phyloP scores from a whole-genome alignment of 2,797 vertebrate genomes.

The Malacoctenus gilli region DNA sequence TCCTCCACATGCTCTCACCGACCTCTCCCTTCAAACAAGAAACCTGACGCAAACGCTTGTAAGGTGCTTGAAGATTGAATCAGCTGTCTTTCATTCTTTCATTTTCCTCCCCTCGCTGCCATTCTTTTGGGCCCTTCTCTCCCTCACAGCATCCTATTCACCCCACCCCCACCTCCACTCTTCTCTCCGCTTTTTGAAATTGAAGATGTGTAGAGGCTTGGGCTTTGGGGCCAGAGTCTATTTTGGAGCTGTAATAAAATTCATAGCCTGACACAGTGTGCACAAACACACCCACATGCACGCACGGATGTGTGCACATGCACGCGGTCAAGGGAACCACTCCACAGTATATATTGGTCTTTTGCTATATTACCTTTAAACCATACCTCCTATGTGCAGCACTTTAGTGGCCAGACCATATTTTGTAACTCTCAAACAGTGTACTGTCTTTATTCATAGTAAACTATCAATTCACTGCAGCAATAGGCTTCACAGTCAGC shows the following conservation, averaged over 20 bases:
- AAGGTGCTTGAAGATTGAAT: conserved; percentile 81
- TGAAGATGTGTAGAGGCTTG: conserved; percentile 82
- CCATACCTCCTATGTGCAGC: conserved; percentile 69
- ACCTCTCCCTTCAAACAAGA: conserved; percentile 77
- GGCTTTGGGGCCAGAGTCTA: conserved; percentile 80
- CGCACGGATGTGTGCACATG: conserved; percentile 24
- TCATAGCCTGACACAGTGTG: conserved; percentile 74
- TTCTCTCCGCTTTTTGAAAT: conserved; percentile 75
- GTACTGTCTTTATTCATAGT: conserved; percentile 70
- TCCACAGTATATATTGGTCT: conserved; percentile 67
- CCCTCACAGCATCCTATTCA: conserved; percentile 45
- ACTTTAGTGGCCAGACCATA: conserved; percentile 58
- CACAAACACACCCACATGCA: conserved; percentile 28
- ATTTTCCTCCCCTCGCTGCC: conserved; percentile 55
- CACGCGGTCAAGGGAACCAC: conserved; percentile 58
- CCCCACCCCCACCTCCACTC: conserved; percentile 19
- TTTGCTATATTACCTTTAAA: conserved; percentile 70
- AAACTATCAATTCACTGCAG: conserved; percentile 66
- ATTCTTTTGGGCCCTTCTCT: conserved; percentile 62
- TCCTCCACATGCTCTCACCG: conserved; percentile 59
- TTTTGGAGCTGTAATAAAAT: conserved; percentile 84
- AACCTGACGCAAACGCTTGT: conserved; percentile 85
- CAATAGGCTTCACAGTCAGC: conserved; percentile 43
- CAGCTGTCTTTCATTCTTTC: conserved; percentile 76
- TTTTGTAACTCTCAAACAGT: conserved; percentile 55